Percentiles rank a stretch among this genome's conserved stretches.
Evolutionary conservation across 1,140 invertebrate species (phyloP).

Genomic region (Lepeophtheirus salmonis): DNA sequence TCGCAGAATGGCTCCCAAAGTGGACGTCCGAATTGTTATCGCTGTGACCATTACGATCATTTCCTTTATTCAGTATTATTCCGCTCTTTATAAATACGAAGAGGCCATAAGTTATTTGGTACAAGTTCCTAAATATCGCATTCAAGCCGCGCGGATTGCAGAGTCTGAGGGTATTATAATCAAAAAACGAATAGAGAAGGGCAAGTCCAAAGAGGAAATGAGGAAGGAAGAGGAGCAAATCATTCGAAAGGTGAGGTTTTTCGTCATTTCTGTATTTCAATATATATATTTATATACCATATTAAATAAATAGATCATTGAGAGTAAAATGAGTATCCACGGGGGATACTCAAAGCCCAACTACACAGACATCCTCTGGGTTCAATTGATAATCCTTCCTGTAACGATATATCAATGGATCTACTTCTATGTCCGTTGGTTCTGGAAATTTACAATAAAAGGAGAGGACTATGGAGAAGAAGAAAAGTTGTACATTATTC

Average conservation of each 20-base stretch:
- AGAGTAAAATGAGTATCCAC: slow-evolving; percentile 29
- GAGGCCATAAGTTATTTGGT: slow-evolving; percentile 67
- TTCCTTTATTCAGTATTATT: slow-evolving; percentile 61
- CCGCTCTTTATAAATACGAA: slow-evolving; percentile 50
- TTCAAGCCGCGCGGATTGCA: slow-evolving; percentile 29
- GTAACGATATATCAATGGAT: slow-evolving; percentile 46
- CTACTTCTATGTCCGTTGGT: slow-evolving; percentile 54
- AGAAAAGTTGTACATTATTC: slow-evolving; percentile 63
- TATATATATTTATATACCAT: neutral
- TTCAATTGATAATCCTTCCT: slow-evolving; percentile 56
- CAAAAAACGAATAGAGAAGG: slow-evolving; percentile 20
- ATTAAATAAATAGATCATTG: slow-evolving; percentile 21
- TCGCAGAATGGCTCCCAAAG: slow-evolving; percentile 59
- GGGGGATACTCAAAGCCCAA: slow-evolving; percentile 67
- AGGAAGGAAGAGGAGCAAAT: slow-evolving; percentile 23
- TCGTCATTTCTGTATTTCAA: neutral
- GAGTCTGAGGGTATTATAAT: slow-evolving; percentile 9
- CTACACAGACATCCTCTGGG: slow-evolving; percentile 52
- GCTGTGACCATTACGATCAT: slow-evolving; percentile 61
- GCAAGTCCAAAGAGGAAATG: slow-evolving; percentile 23
- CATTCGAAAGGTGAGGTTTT: slow-evolving; percentile 18
- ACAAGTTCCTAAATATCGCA: slow-evolving; percentile 66
- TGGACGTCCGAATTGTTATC: slow-evolving; percentile 68
- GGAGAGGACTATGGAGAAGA: slow-evolving; percentile 54
- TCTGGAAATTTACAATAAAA: slow-evolving; percentile 53